phyloP scores from a whole-genome alignment of 2,113 vertebrate species.

The Chiloscyllium plagiosum region DNA sequence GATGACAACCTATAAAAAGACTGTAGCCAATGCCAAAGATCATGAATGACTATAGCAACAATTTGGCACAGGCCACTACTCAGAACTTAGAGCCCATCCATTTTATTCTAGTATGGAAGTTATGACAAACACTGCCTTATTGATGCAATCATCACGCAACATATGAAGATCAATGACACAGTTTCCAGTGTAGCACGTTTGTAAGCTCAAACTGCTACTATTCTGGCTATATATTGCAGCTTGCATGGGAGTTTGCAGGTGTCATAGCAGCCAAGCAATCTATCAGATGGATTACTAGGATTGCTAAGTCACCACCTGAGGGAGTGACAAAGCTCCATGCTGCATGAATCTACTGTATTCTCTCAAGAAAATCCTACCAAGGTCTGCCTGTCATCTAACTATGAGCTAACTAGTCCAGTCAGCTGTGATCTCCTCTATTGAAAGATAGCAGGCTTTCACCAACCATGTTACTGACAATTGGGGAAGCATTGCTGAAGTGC shows the following conservation, averaged over 20 bases:
- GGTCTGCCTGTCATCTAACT: too few relatives aligned
- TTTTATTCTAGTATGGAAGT: too few relatives aligned
- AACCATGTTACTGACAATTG: neutral
- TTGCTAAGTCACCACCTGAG: neutral
- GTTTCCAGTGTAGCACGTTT: too few relatives aligned
- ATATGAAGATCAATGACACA: too few relatives aligned
- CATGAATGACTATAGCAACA: too few relatives aligned
- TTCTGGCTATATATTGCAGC: neutral
- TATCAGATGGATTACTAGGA: neutral
- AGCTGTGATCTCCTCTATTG: neutral
- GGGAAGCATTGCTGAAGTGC: neutral
- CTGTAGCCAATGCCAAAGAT: too few relatives aligned
- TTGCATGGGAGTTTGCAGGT: neutral
- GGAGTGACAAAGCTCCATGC: neutral
- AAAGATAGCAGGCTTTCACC: neutral
- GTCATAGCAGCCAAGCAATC: neutral
- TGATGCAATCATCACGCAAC: too few relatives aligned
- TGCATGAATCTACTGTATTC: neutral
- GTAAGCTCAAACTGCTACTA: neutral
- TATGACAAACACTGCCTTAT: too few relatives aligned
- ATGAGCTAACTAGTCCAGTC: too few relatives aligned
- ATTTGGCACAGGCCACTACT: too few relatives aligned
- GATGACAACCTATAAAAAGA: too few relatives aligned
- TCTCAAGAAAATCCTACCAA: neutral
- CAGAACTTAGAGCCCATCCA: too few relatives aligned